Evolutionary conservation across 2,888 invertebrate genomes (phyloP).

Genomic region (Cheilosia vulpina): DNA sequence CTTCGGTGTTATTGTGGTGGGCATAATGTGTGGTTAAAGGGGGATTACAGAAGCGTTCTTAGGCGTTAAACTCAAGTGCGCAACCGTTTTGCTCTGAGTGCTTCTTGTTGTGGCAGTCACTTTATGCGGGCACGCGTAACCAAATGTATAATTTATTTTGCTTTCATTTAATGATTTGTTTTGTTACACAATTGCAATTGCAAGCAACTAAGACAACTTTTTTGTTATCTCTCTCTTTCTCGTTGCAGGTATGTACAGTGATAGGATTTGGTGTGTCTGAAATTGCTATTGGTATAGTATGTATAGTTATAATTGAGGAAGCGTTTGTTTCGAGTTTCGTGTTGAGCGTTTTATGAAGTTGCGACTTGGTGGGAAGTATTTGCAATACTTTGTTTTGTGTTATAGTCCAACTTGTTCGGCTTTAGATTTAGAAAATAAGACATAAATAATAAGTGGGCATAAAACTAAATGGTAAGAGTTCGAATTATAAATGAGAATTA

Average conservation of each 20-base stretch:
- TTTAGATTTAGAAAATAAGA: too few species aligned
- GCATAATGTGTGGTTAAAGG: conserved; percentile 6
- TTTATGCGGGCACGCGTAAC: conserved; percentile 39
- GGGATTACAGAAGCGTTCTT: conserved; percentile 32
- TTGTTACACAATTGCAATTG: conserved; percentile 33
- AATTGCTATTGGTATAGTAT: conserved; percentile 33
- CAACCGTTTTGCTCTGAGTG: conserved; percentile 33
- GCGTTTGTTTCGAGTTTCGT: conserved; percentile 13
- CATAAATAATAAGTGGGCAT: too few species aligned
- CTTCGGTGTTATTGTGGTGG: conserved; percentile 7
- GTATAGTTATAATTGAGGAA: conserved; percentile 47
- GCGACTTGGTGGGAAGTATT: background rate
- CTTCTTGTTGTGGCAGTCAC: conserved; percentile 29
- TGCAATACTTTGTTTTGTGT: background rate
- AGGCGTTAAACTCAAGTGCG: conserved; percentile 25
- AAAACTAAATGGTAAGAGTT: too few species aligned
- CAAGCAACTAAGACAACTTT: conserved; percentile 35
- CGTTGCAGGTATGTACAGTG: conserved; percentile 45
- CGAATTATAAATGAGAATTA: too few species aligned
- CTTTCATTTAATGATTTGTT: conserved; percentile 26
- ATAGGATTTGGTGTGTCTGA: background rate
- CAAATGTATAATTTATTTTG: conserved; percentile 41
- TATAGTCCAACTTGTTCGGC: background rate
- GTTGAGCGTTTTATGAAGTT: background rate
- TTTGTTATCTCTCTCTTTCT: conserved; percentile 22